Evolutionary conservation across 2,888 invertebrate genomes (phyloP).

Genomic region (Sesia bembeciformis): DNA sequence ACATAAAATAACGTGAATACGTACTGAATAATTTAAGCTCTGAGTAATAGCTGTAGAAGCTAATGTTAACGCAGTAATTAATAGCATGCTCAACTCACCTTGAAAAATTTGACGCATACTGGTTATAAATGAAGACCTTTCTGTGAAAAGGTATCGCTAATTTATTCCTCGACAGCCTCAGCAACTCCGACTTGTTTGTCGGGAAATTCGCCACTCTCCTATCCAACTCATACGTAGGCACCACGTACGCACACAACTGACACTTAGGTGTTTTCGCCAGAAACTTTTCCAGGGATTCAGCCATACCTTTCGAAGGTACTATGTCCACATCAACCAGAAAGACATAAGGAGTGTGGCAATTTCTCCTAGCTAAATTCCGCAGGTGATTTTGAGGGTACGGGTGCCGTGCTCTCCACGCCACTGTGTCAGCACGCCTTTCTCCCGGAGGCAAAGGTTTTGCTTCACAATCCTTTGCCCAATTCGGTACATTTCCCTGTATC

Average conservation of each 20-base stretch:
- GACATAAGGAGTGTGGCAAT: slow-evolving; percentile 86
- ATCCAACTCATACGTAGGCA: slow-evolving; percentile 92
- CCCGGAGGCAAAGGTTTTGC: slow-evolving; percentile 79
- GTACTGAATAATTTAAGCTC: no score
- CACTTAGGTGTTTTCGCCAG: slow-evolving; percentile 74
- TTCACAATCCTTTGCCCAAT: slow-evolving; percentile 77
- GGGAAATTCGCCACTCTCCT: slow-evolving; percentile 83
- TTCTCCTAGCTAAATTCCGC: slow-evolving; percentile 89
- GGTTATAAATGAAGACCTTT: slow-evolving; percentile 93
- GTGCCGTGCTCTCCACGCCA: slow-evolving; percentile 82
- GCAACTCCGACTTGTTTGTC: slow-evolving; percentile 83
- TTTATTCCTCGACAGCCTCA: slow-evolving; percentile 84
- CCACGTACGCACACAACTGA: slow-evolving; percentile 86
- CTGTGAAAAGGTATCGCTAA: slow-evolving; percentile 92
- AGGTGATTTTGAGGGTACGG: slow-evolving; percentile 93
- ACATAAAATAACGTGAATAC: no score
- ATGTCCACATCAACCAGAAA: slow-evolving; percentile 93
- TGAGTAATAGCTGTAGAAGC: no score
- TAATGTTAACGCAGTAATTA: no score
- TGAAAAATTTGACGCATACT: slow-evolving; percentile 92
- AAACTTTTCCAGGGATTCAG: slow-evolving; percentile 81
- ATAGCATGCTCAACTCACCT: slow-evolving; percentile 68
- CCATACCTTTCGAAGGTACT: slow-evolving; percentile 84
- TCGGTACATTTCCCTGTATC: slow-evolving; percentile 78
- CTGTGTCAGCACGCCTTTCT: slow-evolving; percentile 75